Base-by-base conservation (phyloP, 2,797 vertebrate genomes). In the Sebastes itinus region DNA sequence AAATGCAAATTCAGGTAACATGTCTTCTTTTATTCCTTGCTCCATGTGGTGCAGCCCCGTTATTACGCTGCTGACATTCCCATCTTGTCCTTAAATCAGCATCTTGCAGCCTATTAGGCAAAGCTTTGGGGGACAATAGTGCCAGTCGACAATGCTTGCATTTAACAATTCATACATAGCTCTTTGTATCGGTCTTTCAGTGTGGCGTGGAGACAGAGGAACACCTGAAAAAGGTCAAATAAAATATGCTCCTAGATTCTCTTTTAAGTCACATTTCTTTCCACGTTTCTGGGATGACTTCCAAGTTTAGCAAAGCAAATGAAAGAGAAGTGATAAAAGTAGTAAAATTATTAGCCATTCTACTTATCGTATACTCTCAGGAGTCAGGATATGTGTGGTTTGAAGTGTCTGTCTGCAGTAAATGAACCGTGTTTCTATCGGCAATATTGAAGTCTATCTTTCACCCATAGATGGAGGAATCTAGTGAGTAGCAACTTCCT, bases 1-100 rank as follows among this genome's bases (percentile, higher is more conserved):
- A 89, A 92, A 95, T 94, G 92, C 88, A 92, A 94, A 95, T 94
- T 87, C 88, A 93, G 87, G 87, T 81, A 92, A 81, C 81, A 83
- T 80, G 83, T 87, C 77, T 70, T 74, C 79, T 74, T 87, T 93
- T 86, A 90, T 90, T 87, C 86, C 80, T 89, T 59, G 65, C 87
- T 88, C 67, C 42, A 68, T 72, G 81, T 75, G 62, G 67, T 71
- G 73, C 54, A 78, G 54, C 72, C 61, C 75, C 66, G 90, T 91
- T 87, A 93, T 87, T 86, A 88, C 81, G 74, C 66, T 68, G 56
- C 81, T 84, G 85, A 91, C 85, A 84, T 67, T 77, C 77, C 88
- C 84, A 86, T 82, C 81, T 69, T 69, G 81, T 88, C 80, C 88
- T 86, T 91, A 87, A 90, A 94, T 90, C 88, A 94, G 92, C 93